Evolutionary conservation across 2,113 vertebrate genomes (phyloP).

Genomic region (Crotalus helleri): DNA sequence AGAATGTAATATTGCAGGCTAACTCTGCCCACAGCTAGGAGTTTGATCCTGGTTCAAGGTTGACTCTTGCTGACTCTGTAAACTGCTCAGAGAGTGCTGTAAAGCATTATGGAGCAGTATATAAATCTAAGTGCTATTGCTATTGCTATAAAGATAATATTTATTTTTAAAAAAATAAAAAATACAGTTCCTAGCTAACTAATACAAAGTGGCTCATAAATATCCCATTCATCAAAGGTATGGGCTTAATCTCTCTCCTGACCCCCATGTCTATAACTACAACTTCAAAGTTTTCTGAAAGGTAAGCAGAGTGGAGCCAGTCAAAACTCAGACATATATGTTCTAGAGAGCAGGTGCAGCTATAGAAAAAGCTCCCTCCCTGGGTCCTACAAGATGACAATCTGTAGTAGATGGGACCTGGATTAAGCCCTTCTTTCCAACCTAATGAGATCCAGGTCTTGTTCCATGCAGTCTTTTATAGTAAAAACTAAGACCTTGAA

Average conservation of each 20-base stretch:
- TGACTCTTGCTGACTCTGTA: too few relatives aligned
- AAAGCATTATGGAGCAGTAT: too few relatives aligned
- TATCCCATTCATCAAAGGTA: not conserved
- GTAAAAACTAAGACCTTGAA: not conserved
- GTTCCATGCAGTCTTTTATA: not conserved
- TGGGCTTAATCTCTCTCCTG: not conserved
- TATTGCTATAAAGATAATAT: not conserved
- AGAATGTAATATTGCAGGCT: too few relatives aligned
- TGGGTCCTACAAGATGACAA: not conserved
- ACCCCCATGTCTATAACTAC: not conserved
- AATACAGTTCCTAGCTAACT: not conserved
- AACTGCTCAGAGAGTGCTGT: too few relatives aligned
- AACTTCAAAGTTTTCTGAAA: not conserved
- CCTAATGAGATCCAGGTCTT: not conserved
- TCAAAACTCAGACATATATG: not conserved
- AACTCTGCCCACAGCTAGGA: too few relatives aligned
- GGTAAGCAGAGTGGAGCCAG: not conserved
- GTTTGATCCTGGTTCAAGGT: too few relatives aligned
- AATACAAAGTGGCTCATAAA: not conserved
- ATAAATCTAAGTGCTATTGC: too few relatives aligned
- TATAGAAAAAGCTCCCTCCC: not conserved
- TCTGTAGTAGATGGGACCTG: not conserved
- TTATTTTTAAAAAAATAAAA: not conserved
- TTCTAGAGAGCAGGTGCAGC: not conserved
- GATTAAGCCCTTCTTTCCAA: not conserved